A percentile compares a stretch with the other conserved stretches of the same genome.
These are phyloP conservation scores for Clusia tigrina DNA, from an alignment of 2,888 invertebrate genomes.

Conservation along the genomic window DNA sequence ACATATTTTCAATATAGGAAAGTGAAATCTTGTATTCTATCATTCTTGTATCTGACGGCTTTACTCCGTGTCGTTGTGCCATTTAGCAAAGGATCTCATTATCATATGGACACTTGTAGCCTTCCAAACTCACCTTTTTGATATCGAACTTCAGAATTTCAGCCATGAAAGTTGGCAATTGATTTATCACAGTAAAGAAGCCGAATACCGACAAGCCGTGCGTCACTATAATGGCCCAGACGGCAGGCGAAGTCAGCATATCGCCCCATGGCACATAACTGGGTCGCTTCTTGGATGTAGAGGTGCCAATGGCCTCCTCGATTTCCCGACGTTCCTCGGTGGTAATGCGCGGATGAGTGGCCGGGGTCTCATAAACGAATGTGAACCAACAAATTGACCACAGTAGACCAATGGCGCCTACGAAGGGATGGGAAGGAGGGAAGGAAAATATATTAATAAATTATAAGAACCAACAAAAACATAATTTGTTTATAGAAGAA, in stretches of 20 bases:
- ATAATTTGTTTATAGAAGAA: too few species aligned
- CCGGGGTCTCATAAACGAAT: conserved; percentile 82
- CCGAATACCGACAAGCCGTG: conserved; percentile 87
- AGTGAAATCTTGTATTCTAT: background rate
- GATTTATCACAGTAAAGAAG: conserved; percentile 87
- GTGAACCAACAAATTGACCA: conserved; percentile 88
- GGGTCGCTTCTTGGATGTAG: conserved; percentile 69
- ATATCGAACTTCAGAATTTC: conserved; percentile 79
- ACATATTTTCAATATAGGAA: too few species aligned
- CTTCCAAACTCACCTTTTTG: conserved; percentile 73
- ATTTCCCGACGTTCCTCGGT: conserved; percentile 76
- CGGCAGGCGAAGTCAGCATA: conserved; percentile 75
- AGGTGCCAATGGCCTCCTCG: conserved; percentile 75
- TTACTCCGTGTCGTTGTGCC: too few species aligned
- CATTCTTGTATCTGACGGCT: too few species aligned
- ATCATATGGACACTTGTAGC: too few species aligned
- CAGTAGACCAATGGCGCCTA: conserved; percentile 74
- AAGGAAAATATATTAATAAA: too few species aligned
- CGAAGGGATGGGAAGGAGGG: conserved; percentile 6
- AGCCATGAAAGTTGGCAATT: conserved; percentile 86
- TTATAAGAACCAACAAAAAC: too few species aligned
- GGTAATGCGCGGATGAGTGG: conserved; percentile 82
- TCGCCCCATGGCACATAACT: conserved; percentile 78
- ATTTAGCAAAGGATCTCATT: too few species aligned
- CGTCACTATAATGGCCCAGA: conserved; percentile 86